These are phyloP conservation scores for Anabacerthia variegaticeps DNA, from an alignment of 2,797 vertebrate genomes.

Conservation along the genomic window DNA sequence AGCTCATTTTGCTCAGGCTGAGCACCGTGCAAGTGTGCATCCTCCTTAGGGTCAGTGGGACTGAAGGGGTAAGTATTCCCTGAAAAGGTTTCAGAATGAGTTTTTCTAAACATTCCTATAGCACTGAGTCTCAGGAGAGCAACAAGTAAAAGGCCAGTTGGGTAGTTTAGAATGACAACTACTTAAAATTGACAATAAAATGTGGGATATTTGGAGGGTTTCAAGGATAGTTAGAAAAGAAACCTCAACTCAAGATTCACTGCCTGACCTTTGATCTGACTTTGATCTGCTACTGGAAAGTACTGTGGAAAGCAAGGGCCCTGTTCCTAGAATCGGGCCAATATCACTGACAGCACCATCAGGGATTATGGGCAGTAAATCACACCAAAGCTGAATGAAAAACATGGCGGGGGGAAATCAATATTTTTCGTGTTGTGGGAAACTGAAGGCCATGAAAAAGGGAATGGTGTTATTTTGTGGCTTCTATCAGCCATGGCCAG, in stretches of 20 bases:
- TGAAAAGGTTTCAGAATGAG: neutral
- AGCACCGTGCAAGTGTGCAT: rapidly evolving
- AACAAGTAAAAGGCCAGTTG: neutral
- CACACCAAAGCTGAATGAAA: neutral
- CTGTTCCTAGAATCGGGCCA: neutral
- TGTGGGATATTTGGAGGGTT: neutral
- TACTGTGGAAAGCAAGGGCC: neutral
- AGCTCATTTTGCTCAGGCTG: neutral
- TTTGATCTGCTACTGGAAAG: neutral
- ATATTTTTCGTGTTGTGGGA: neutral
- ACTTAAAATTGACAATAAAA: neutral
- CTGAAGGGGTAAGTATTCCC: rapidly evolving
- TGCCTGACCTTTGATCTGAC: neutral
- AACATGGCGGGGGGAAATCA: neutral
- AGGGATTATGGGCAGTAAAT: neutral
- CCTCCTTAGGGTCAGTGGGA: neutral
- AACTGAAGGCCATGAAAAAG: neutral
- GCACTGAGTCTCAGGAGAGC: neutral
- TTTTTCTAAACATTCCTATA: neutral
- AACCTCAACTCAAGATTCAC: neutral
- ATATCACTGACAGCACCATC: neutral
- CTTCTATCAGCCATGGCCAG: neutral
- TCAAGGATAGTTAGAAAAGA: neutral
- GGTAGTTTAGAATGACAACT: neutral
- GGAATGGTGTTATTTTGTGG: neutral